Conservation (phyloP, 2,888 invertebrate species). For the Pachydiplax longipennis region DNA sequence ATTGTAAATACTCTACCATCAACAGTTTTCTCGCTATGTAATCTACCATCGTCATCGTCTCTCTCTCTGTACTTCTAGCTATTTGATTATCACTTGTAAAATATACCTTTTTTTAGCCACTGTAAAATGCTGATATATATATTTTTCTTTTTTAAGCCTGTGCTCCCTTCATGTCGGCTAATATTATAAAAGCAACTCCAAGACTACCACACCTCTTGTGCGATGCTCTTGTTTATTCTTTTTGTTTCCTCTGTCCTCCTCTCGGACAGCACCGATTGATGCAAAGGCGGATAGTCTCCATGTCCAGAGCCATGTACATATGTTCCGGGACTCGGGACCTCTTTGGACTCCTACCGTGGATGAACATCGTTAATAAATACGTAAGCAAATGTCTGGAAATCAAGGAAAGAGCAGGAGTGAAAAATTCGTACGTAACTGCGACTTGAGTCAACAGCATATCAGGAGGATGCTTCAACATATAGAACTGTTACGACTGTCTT, state of each 20-base stretch:
- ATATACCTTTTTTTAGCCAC: neutral
- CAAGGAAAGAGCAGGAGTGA: too few relatives aligned
- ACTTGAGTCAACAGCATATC: too few relatives aligned
- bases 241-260: constrained; percentile 6
- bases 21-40: constrained; percentile 24
- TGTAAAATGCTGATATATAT: neutral
- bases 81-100: constrained; percentile 26
- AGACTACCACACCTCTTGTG: constrained; percentile 5
- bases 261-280: constrained; percentile 12
- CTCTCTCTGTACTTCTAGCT: constrained; percentile 35
- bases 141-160: constrained; percentile 7
- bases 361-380: too few relatives aligned
- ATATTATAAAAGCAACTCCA: neutral
- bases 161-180: constrained; percentile 30
- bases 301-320: constrained; percentile 27
- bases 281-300: neutral
- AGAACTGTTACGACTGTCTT: too few relatives aligned
- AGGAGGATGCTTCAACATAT: too few relatives aligned
- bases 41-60: constrained; percentile 31
- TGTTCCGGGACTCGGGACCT: neutral
- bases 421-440: too few relatives aligned
- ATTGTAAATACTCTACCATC: constrained; percentile 21
- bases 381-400: too few relatives aligned
- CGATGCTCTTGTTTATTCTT: constrained; percentile 4
- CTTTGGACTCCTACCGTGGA: neutral